phyloP scores from a whole-genome alignment of 2,888 invertebrate genomes.

The Athalia rosae region DNA sequence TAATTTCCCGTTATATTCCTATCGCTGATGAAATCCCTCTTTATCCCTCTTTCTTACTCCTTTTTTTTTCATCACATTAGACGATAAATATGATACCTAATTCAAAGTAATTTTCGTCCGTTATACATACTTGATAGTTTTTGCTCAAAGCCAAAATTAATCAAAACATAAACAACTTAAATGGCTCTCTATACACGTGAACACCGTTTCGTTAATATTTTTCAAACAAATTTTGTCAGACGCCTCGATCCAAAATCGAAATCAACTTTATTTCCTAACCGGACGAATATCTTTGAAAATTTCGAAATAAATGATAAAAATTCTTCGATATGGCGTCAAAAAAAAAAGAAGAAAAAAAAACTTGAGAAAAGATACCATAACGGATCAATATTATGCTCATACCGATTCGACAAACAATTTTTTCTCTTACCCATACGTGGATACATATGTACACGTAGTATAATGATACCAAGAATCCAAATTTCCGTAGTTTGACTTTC shows the following conservation, averaged over 20 bases:
- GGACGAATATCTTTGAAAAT: not conserved
- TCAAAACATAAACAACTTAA: too few relatives aligned
- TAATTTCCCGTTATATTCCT: not conserved
- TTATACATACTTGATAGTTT: too few relatives aligned
- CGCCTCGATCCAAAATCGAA: too few relatives aligned
- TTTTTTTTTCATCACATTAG: not conserved
- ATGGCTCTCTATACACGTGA: too few relatives aligned
- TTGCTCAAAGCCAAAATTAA: too few relatives aligned
- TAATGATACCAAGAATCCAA: conserved; percentile 25
- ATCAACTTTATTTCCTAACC: too few relatives aligned
- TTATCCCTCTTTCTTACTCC: not conserved
- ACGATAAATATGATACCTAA: too few relatives aligned
- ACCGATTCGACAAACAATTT: conserved; percentile 30
- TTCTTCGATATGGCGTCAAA: not conserved
- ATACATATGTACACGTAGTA: not conserved
- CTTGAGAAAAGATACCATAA: conserved; percentile 1
- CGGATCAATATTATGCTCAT: conserved; percentile 3
- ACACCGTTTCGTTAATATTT: too few relatives aligned
- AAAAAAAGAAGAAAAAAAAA: conserved; percentile 8
- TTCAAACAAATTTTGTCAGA: too few relatives aligned
- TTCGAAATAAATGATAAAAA: not conserved
- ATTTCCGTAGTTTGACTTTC: not conserved
- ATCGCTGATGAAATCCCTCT: not conserved
- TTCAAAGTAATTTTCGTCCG: too few relatives aligned
- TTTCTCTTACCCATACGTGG: not conserved